Conservation (phyloP, 2,113 vertebrate species). For the Anser cygnoides region DNA sequence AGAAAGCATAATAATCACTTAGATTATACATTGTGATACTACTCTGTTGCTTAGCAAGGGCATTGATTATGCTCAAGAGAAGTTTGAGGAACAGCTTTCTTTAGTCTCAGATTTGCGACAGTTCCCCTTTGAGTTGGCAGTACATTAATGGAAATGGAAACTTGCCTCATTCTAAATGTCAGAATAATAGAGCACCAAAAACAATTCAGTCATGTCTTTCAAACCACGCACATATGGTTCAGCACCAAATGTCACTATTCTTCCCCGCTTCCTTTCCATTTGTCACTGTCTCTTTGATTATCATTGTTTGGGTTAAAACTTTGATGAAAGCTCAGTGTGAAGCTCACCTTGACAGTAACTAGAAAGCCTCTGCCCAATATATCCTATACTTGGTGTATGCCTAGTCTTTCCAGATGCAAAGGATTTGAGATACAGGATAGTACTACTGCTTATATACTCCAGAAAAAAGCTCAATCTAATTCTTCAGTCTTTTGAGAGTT, state of each 20-base stretch:
- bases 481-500: neutral
- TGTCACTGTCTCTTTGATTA: conserved; percentile 66
- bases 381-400: neutral
- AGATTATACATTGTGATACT: conserved; percentile 8
- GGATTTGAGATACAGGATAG: conserved; percentile 7
- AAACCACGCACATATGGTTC: conserved; percentile 88
- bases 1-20: conserved; percentile 21
- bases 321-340: conserved; percentile 20
- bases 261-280: conserved; percentile 72
- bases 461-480: neutral
- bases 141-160: conserved; percentile 88
- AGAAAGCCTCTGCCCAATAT: neutral
- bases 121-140: conserved; percentile 85
- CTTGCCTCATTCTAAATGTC: conserved; percentile 87
- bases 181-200: conserved; percentile 87
- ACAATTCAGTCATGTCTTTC: conserved; percentile 88
- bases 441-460: neutral
- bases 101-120: conserved; percentile 85
- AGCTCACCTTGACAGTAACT: conserved; percentile 49
- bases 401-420: neutral
- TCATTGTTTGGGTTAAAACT: conserved; percentile 74
- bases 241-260: conserved; percentile 85
- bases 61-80: conserved; percentile 76
- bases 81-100: conserved; percentile 86
- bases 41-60: conserved; percentile 72